These are phyloP conservation scores for Neodontobutis hainanensis DNA, from an alignment of 2,113 vertebrate species.

Conservation along the genomic window DNA sequence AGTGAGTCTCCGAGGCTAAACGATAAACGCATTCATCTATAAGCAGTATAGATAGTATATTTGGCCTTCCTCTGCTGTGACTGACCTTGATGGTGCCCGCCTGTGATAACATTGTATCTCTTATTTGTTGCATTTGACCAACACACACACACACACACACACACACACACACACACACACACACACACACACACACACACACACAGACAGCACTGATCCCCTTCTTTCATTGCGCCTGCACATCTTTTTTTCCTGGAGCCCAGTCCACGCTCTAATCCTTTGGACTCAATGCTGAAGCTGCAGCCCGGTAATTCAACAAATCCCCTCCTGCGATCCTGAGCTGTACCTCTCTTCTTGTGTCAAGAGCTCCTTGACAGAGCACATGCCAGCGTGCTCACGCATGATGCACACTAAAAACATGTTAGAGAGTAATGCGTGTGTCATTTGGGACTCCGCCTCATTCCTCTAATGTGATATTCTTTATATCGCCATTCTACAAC, in stretches of 20 bases:
- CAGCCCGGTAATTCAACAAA: constrained; percentile 76
- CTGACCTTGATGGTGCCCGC: constrained; percentile 52
- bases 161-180: constrained; percentile 5
- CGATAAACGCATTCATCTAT: background rate
- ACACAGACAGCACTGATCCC: constrained; percentile 39
- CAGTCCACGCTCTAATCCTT: constrained; percentile 69
- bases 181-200: constrained; percentile 28
- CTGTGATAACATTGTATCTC: constrained; percentile 28
- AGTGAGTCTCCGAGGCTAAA: background rate
- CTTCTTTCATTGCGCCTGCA: constrained; percentile 48
- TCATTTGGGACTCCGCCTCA: constrained; percentile 19
- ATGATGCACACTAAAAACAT: background rate
- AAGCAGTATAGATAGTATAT: background rate
- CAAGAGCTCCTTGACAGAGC: constrained; percentile 59
- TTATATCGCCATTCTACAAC: constrained; percentile 30
- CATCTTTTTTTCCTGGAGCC: constrained; percentile 57
- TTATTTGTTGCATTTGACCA: constrained; percentile 46
- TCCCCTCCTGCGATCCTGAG: constrained; percentile 61
- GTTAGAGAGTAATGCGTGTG: background rate
- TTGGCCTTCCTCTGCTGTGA: background rate
- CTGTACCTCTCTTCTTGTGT: constrained; percentile 61
- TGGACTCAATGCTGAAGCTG: constrained; percentile 73
- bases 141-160: constrained; percentile 9
- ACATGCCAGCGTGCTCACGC: constrained; percentile 22
- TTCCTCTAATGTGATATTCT: constrained; percentile 36